Evolutionary conservation across 2,888 invertebrate species (phyloP), one percentile per base, ranked within the genome.

Genomic region (Meiosimyza decipiens): DNA sequence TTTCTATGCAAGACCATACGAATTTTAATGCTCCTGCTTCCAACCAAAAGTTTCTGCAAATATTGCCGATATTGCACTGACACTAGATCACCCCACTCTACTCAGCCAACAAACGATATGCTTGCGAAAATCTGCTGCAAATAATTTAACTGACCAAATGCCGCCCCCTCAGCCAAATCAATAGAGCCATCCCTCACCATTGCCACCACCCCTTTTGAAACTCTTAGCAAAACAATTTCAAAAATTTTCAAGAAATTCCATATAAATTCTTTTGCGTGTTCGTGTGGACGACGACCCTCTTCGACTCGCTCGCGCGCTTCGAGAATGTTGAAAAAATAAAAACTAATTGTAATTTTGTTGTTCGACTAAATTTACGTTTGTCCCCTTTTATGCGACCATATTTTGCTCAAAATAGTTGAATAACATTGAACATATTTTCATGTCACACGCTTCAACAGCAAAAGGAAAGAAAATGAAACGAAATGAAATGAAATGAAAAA

Each of bases 341-440:
- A 69, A 69, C 68, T 59, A 69, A 69, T 69, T 59, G 59, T 60
- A 22, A 50, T 69, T 69, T 51, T 69, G 49, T 60, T 69, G 15
- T 49, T 16, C 28, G 40, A 40, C 47, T 60, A n/a, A 33, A 50
- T n/a, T 51, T 51, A 28, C n/a, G 33, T 18, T 60, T 49, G 5
- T 13, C 50, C 51, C 13, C 11, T 49, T 47, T 55, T 16, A 22
- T 40, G 13, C 16, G 16, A 9, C 16, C 22, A 51, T 57, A 47
- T 68, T 67, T 68, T 57, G 18, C 59, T 59, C 59, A 28, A 57
- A 59, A 68, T 60, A 60, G 51, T 18, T 33, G 16, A 64, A 57
- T 33, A 70, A 71, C 71, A 67, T 63, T 54, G 62, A 75, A 75
- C 73, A 75, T 75, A 75, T 75, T 75, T 75, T 75, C 70, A 52